Percentiles rank a stretch among this genome's conserved stretches.
phyloP scores from a whole-genome alignment of 2,113 vertebrate species.

The Psittacus erithacus region DNA sequence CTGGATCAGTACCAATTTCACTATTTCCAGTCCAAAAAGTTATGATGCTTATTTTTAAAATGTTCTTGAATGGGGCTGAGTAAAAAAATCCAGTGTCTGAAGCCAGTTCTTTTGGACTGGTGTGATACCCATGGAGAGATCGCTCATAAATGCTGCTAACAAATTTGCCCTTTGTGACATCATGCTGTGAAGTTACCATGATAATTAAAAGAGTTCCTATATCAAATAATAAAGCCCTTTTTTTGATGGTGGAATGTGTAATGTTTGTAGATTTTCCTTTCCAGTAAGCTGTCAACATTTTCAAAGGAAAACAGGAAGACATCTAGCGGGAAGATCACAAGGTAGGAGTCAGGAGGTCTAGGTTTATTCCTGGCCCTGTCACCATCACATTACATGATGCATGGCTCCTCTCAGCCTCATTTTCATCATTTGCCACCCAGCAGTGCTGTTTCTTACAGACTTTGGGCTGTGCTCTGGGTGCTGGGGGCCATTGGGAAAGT shows the following conservation, averaged over 20 bases:
- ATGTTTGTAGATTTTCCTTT: conserved; percentile 74
- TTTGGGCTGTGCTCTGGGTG: not conserved
- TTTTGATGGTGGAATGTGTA: conserved; percentile 71
- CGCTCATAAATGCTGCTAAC: conserved; percentile 58
- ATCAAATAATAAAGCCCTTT: conserved; percentile 71
- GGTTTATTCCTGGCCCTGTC: not conserved
- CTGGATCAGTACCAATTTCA: conserved; percentile 11
- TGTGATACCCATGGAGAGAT: not conserved
- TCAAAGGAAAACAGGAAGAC: conserved; percentile 61
- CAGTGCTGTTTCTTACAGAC: fast-evolving
- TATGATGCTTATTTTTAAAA: not conserved
- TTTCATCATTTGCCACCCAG: not conserved
- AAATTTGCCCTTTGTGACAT: conserved; percentile 60
- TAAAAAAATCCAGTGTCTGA: not conserved
- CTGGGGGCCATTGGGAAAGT: not conserved
- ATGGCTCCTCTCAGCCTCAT: not conserved
- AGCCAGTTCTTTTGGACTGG: not conserved
- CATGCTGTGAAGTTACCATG: conserved; percentile 76
- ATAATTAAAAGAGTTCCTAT: conserved; percentile 78
- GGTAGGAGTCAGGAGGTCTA: conserved; percentile 46
- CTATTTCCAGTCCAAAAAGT: conserved; percentile 21
- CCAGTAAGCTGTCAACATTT: conserved; percentile 64
- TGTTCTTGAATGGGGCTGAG: not conserved
- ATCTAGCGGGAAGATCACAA: conserved; percentile 27
- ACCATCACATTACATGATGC: not conserved